Evolutionary conservation across 2,797 vertebrate genomes (phyloP).

Genomic region (Oreochromis mossambicus): DNA sequence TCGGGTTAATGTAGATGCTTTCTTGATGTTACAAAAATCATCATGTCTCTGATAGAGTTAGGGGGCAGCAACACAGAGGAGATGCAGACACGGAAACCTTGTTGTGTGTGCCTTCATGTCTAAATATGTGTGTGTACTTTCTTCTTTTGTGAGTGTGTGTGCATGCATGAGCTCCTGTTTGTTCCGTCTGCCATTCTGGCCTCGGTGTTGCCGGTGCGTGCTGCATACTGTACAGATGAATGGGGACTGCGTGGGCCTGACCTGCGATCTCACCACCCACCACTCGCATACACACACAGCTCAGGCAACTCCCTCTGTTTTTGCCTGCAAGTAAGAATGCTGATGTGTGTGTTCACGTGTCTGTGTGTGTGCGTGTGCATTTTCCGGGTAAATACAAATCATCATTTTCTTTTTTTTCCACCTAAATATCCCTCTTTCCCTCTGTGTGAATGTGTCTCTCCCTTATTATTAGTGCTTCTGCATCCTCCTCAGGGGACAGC

Average conservation of each 20-base stretch:
- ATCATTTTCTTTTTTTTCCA: constrained; percentile 4
- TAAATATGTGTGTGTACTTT: background rate
- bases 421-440: background rate
- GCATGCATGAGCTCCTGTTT: constrained; percentile 42
- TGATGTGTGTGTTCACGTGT: background rate
- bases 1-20: background rate
- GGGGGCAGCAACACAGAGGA: constrained; percentile 25
- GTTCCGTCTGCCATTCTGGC: constrained; percentile 57
- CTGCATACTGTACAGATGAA: constrained; percentile 68
- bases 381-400: constrained; percentile 37
- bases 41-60: constrained; percentile 22
- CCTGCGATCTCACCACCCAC: constrained; percentile 75
- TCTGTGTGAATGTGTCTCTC: constrained; percentile 16
- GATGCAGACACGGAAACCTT: background rate
- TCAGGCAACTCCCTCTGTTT: constrained; percentile 36
- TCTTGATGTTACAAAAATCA: constrained; percentile 6
- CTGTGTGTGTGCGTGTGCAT: background rate
- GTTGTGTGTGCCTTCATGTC: background rate
- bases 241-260: constrained; percentile 79
- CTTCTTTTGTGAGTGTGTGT: background rate
- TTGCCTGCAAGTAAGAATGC: constrained; percentile 29
- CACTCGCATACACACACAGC: constrained; percentile 30
- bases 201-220: constrained; percentile 45
- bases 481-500: constrained; percentile 57
- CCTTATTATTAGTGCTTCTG: constrained; percentile 51